Evolutionary conservation across 2,888 invertebrate species (phyloP).

Genomic region (Diachrysia chrysitis): DNA sequence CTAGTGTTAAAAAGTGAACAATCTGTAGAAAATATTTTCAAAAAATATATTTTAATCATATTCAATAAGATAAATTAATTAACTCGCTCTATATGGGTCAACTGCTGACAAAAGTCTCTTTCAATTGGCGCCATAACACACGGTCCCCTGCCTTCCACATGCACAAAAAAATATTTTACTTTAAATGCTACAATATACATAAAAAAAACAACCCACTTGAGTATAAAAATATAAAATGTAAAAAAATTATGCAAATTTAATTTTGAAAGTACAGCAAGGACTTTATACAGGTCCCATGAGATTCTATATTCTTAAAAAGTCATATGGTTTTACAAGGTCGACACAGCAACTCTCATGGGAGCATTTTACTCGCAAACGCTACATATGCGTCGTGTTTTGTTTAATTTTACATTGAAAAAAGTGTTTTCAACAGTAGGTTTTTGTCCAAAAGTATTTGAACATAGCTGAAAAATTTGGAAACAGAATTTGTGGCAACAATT

Average conservation of each 20-base stretch:
- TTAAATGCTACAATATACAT: neutral
- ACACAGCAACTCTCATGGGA: slow-evolving; percentile 30
- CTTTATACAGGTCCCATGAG: slow-evolving; percentile 24
- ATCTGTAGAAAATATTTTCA: too few relatives aligned
- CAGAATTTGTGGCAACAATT: slow-evolving; percentile 5
- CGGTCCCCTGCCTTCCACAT: too few relatives aligned
- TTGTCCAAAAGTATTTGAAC: slow-evolving; percentile 18
- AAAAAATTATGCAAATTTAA: neutral
- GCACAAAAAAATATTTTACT: too few relatives aligned
- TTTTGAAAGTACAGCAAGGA: slow-evolving; percentile 8
- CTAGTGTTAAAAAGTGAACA: too few relatives aligned
- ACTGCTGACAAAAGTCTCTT: too few relatives aligned
- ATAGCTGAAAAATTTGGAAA: slow-evolving; percentile 8
- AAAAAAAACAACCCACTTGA: neutral
- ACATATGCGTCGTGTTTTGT: slow-evolving; percentile 50
- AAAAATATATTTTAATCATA: too few relatives aligned
- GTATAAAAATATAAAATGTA: neutral
- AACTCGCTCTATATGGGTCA: too few relatives aligned
- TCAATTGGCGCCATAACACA: too few relatives aligned
- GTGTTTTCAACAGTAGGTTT: slow-evolving; percentile 12
- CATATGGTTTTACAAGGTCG: slow-evolving; percentile 44
- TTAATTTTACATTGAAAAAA: slow-evolving; percentile 46
- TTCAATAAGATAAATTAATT: too few relatives aligned
- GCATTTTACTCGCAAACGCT: slow-evolving; percentile 40
- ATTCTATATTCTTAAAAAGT: slow-evolving; percentile 40